Conservation (phyloP, 2,888 invertebrate genomes). For the Drosophila mulleri region DNA sequence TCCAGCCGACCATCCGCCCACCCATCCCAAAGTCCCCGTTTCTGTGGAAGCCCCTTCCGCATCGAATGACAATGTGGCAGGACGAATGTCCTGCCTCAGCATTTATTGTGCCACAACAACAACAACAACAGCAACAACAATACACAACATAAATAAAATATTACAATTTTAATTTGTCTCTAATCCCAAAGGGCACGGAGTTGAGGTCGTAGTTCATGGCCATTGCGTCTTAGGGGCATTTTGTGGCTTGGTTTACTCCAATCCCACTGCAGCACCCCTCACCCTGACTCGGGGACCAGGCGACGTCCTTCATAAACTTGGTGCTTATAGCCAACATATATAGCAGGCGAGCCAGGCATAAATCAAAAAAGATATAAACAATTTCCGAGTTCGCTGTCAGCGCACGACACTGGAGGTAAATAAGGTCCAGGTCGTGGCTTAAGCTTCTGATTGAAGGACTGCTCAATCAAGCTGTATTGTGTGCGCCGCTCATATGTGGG, state of each 20-base stretch:
- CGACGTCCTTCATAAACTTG: conserved; percentile 47
- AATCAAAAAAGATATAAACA: conserved; percentile 62
- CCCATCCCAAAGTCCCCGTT: background rate
- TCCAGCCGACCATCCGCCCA: no score
- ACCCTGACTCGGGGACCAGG: background rate
- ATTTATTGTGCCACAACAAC: conserved; percentile 32
- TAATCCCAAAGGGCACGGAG: conserved; percentile 67
- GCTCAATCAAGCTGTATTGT: conserved; percentile 34
- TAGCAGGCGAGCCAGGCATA: conserved; percentile 38
- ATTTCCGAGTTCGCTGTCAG: conserved; percentile 24
- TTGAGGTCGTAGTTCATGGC: conserved; percentile 49
- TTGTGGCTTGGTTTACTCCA: conserved; percentile 23
- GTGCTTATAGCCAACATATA: conserved; percentile 21
- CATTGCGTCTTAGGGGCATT: conserved; percentile 27
- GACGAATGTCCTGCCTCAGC: conserved; percentile 49
- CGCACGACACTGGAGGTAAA: conserved; percentile 30
- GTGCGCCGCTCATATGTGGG: background rate
- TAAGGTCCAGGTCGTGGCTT: conserved; percentile 24
- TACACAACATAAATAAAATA: conserved; percentile 76
- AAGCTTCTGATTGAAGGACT: conserved; percentile 25
- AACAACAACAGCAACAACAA: conserved; percentile 24
- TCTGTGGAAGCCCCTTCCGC: conserved; percentile 3
- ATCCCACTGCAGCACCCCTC: background rate
- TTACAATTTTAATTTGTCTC: conserved; percentile 81
- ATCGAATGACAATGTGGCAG: conserved; percentile 49